A percentile compares a stretch with the other conserved stretches of the same genome.
These are phyloP conservation scores for Dipodomys spectabilis DNA, from an alignment of 2,113 vertebrate genomes.

Conservation along the genomic window DNA sequence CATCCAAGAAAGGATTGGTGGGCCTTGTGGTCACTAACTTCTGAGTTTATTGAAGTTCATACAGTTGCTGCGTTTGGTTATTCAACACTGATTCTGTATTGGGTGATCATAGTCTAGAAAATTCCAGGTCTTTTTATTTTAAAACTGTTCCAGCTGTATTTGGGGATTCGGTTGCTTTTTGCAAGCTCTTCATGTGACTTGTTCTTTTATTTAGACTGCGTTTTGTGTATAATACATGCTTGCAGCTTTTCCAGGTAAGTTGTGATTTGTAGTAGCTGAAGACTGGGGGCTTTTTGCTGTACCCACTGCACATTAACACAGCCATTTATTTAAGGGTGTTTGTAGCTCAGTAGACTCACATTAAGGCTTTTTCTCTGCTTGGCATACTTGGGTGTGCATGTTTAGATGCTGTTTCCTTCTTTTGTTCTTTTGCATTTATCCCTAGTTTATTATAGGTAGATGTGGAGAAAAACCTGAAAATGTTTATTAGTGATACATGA, in stretches of 20 bases:
- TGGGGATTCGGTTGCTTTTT: slow-evolving; percentile 64
- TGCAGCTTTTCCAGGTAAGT: slow-evolving; percentile 24
- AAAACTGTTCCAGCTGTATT: neutral
- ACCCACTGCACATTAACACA: neutral
- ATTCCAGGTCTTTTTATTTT: slow-evolving; percentile 49
- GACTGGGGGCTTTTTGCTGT: neutral
- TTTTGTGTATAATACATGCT: slow-evolving; percentile 31
- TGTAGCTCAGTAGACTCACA: neutral
- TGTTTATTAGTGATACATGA: neutral
- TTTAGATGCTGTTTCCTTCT: neutral
- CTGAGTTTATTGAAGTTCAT: too few species aligned
- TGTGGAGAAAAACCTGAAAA: slow-evolving; percentile 12
- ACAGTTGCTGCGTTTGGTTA: neutral
- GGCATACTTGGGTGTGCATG: neutral
- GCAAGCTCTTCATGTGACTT: neutral
- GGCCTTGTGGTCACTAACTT: neutral
- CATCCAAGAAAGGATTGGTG: neutral
- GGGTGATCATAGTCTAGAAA: slow-evolving; percentile 74
- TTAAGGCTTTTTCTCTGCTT: neutral
- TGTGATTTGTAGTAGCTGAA: neutral
- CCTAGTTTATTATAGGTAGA: neutral
- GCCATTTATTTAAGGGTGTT: neutral
- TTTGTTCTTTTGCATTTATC: neutral
- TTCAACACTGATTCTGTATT: slow-evolving; percentile 65
- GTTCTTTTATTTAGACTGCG: slow-evolving; percentile 11